These are phyloP conservation scores for Folsomia candida DNA, from an alignment of 2,888 invertebrate genomes.

Conservation along the genomic window DNA sequence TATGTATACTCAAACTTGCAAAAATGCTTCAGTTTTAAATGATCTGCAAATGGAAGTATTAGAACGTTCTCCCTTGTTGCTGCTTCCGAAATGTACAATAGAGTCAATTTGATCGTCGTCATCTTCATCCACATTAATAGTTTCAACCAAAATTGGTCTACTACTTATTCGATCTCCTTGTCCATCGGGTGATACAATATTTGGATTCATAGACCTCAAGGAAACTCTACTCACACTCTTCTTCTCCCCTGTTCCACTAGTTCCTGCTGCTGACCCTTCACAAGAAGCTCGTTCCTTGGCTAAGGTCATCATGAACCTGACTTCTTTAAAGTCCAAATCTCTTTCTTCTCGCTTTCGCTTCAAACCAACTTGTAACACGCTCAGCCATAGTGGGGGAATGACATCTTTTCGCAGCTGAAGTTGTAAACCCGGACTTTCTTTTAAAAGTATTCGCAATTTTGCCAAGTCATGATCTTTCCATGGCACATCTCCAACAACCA, in stretches of 20 bases:
- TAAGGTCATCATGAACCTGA: constrained; percentile 45
- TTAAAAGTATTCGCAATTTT: constrained; percentile 30
- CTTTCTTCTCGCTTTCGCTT: constrained; percentile 33
- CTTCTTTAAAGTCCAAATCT: constrained; percentile 47
- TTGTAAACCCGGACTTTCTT: constrained; percentile 25
- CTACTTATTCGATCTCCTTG: neutral
- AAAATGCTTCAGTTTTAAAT: neutral
- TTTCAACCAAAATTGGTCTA: neutral
- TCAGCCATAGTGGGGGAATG: constrained; percentile 38
- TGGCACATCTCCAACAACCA: constrained; percentile 44
- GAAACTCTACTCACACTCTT: constrained; percentile 9
- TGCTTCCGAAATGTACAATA: neutral
- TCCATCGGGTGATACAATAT: neutral
- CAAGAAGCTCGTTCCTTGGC: constrained; percentile 12
- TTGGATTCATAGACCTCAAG: constrained; percentile 12
- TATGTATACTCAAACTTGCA: neutral
- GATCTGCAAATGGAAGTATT: neutral
- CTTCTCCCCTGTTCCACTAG: neutral
- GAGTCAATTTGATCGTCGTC: neutral
- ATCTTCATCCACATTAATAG: neutral
- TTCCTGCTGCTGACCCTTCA: neutral
- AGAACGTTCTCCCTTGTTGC: neutral
- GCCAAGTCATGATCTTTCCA: constrained; percentile 39
- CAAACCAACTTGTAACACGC: constrained; percentile 41
- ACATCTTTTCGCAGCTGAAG: constrained; percentile 33